Evolutionary conservation across 1,140 invertebrate genomes (phyloP).

Genomic region (Heliconius himera): DNA sequence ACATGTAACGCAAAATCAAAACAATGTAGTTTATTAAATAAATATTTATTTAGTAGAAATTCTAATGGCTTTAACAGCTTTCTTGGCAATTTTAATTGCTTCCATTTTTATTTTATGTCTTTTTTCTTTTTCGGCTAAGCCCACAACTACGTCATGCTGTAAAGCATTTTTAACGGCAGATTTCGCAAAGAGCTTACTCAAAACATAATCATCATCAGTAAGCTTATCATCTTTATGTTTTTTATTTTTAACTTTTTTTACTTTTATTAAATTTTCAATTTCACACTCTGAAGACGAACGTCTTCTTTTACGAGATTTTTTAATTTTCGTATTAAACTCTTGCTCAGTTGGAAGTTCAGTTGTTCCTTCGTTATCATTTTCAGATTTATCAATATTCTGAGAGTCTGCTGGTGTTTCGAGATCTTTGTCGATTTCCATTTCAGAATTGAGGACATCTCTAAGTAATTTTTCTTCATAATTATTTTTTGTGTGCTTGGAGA

Average conservation of each 20-base stretch:
- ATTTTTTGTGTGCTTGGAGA: constrained; percentile 74
- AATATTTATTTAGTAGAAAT: constrained; percentile 73
- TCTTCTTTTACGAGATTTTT: constrained; percentile 56
- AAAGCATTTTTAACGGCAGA: constrained; percentile 82
- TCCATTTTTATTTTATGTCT: constrained; percentile 79
- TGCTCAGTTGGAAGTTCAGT: neutral
- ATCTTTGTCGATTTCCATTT: constrained; percentile 27
- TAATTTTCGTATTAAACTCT: neutral
- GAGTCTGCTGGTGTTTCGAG: neutral
- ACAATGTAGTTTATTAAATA: neutral
- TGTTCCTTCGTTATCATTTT: neutral
- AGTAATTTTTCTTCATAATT: constrained; percentile 75
- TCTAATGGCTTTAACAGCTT: constrained; percentile 81
- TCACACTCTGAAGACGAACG: constrained; percentile 48
- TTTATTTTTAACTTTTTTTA: constrained; percentile 70
- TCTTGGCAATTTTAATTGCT: constrained; percentile 77
- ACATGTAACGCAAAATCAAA: neutral
- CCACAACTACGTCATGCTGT: constrained; percentile 82
- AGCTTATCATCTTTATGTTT: constrained; percentile 55
- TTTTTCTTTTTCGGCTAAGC: constrained; percentile 78
- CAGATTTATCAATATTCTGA: neutral
- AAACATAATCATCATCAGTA: constrained; percentile 82
- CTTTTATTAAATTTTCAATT: constrained; percentile 65
- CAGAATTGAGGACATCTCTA: constrained; percentile 70
- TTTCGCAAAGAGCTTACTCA: constrained; percentile 83